A percentile compares a stretch with the other conserved stretches of the same genome.
Evolutionary conservation across 2,888 invertebrate genomes (phyloP).

Genomic region (Trissonchulus sp.): DNA sequence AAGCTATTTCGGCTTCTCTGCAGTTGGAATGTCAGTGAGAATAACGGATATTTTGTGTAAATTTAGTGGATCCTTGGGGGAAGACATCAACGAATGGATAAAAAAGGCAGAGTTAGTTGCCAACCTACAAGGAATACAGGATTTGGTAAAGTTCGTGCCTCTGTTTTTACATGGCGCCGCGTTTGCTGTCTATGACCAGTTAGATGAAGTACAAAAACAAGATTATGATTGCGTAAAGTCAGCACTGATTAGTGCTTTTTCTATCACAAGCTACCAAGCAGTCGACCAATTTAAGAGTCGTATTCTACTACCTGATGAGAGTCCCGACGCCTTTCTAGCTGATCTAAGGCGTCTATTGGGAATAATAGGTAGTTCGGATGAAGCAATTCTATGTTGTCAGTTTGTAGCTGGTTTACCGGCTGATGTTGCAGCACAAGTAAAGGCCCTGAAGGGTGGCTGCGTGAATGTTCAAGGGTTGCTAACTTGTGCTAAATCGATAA

Average conservation of each 20-base stretch:
- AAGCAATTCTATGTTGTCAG: background rate
- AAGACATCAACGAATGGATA: slow-evolving; percentile 4
- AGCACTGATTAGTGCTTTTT: slow-evolving; percentile 5
- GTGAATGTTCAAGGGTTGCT: background rate
- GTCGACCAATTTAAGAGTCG: background rate
- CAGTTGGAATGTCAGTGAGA: background rate
- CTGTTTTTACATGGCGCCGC: background rate
- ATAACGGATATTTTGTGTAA: background rate
- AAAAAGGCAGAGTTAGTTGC: slow-evolving; percentile 18
- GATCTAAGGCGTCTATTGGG: background rate
- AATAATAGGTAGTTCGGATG: background rate
- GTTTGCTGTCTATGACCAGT: slow-evolving; percentile 12
- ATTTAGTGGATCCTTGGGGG: background rate
- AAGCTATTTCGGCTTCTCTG: slow-evolving; percentile 12
- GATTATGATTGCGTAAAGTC: background rate
- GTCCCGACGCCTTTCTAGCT: background rate
- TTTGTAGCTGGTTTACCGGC: background rate
- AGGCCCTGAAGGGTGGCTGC: background rate
- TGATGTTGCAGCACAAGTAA: slow-evolving; percentile 10
- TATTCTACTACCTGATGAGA: background rate
- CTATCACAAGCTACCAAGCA: background rate
- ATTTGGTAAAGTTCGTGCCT: background rate
- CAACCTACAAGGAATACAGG: background rate
- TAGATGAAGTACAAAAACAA: background rate
- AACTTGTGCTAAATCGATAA: background rate